Evolutionary conservation across 2,888 invertebrate species (phyloP).

Genomic region (Muscina levida): DNA sequence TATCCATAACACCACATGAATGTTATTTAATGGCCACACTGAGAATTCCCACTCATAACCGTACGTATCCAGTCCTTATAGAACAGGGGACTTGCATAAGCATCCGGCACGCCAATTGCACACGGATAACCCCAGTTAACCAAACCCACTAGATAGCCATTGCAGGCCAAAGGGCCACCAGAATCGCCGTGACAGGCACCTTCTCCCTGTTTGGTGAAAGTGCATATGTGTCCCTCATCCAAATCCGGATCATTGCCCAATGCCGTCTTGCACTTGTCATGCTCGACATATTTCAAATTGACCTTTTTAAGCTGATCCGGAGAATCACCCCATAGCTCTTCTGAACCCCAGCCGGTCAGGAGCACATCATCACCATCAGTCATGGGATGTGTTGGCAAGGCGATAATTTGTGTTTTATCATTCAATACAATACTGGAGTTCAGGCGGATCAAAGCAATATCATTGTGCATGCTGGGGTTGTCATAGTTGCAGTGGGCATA

Average conservation of each 20-base stretch:
- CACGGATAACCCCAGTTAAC: constrained; percentile 77
- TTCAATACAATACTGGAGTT: constrained; percentile 81
- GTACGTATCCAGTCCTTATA: constrained; percentile 74
- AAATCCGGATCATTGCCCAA: constrained; percentile 78
- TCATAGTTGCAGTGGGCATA: constrained; percentile 71
- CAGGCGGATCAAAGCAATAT: constrained; percentile 85
- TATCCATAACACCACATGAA: not conserved
- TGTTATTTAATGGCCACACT: too few species aligned
- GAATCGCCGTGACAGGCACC: constrained; percentile 79
- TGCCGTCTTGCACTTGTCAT: constrained; percentile 78
- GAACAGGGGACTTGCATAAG: constrained; percentile 73
- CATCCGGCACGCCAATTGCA: constrained; percentile 75
- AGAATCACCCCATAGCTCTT: constrained; percentile 77
- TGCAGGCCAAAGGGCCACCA: constrained; percentile 74
- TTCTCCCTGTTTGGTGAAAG: constrained; percentile 80
- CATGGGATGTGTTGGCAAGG: constrained; percentile 74
- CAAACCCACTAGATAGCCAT: constrained; percentile 73
- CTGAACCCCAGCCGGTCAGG: constrained; percentile 84
- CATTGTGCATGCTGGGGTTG: constrained; percentile 80
- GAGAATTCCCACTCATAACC: constrained; percentile 65
- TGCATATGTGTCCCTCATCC: constrained; percentile 82
- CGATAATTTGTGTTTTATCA: constrained; percentile 81
- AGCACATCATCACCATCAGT: constrained; percentile 81
- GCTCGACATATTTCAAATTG: constrained; percentile 81
- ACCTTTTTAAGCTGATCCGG: constrained; percentile 82